phyloP scores from a whole-genome alignment of 2,888 invertebrate genomes.

The Oeneis ivallda region DNA sequence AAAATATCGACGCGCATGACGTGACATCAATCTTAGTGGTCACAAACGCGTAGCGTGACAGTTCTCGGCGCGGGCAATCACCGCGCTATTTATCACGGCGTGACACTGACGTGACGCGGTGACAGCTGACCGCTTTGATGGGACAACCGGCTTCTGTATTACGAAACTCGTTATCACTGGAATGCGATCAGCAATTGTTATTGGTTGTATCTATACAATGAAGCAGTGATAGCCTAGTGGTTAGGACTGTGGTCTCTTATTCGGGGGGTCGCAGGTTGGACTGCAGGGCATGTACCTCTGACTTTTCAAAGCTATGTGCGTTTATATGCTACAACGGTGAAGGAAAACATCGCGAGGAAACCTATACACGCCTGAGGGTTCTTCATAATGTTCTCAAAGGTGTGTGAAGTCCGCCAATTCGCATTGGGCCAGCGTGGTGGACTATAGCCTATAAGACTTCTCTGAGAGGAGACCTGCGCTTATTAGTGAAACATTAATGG shows the following conservation, averaged over 20 bases:
- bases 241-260: not conserved
- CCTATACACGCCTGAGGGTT: too few relatives aligned
- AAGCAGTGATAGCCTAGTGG: not conserved
- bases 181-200: not conserved
- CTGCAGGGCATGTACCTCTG: too few relatives aligned
- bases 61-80: slow-evolving; percentile 61
- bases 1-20: not conserved
- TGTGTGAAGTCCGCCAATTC: too few relatives aligned
- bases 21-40: slow-evolving; percentile 10
- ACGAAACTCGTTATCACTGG: not conserved
- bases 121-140: slow-evolving; percentile 64
- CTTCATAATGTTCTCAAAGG: too few relatives aligned
- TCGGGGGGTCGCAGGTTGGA: too few relatives aligned
- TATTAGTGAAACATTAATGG: too few relatives aligned
- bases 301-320: too few relatives aligned
- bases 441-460: too few relatives aligned
- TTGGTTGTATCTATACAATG: not conserved
- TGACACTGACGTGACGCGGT: slow-evolving; percentile 54
- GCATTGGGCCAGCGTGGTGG: too few relatives aligned
- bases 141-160: slow-evolving; percentile 47
- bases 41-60: slow-evolving; percentile 48
- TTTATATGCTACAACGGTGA: too few relatives aligned
- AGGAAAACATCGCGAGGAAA: too few relatives aligned
- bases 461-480: too few relatives aligned
- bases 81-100: slow-evolving; percentile 64